Conservation (phyloP, 2,888 invertebrate genomes). For the Chydorus sphaericus region DNA sequence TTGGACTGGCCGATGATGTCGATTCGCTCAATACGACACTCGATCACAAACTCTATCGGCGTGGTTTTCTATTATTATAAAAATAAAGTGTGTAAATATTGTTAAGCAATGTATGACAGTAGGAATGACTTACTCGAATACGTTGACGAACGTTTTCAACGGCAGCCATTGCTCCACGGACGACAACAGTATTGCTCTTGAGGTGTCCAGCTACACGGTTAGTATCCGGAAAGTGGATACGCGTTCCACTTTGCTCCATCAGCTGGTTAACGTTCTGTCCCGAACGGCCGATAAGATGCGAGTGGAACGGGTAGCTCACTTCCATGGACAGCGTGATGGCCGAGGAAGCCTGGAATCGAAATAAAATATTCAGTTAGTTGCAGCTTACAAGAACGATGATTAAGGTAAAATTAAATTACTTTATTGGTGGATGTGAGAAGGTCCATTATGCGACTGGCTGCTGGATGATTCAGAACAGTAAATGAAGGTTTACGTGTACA, state of each 20-base stretch:
- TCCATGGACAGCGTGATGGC: background rate
- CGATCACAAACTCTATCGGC: background rate
- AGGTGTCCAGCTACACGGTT: background rate
- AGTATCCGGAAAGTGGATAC: background rate
- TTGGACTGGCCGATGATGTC: background rate
- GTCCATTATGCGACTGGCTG: too few species aligned
- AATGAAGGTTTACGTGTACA: too few species aligned
- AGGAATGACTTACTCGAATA: background rate
- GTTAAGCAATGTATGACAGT: too few species aligned
- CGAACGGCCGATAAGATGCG: background rate
- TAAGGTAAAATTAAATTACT: too few species aligned
- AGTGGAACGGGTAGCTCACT: conserved; percentile 1
- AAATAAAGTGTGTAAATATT: background rate
- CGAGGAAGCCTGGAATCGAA: background rate
- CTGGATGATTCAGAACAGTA: too few species aligned
- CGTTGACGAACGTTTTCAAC: conserved; percentile 2
- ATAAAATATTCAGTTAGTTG: too few species aligned
- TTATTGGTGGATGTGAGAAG: too few species aligned
- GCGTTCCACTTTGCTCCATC: background rate
- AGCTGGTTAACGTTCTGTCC: background rate
- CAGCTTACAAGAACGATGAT: too few species aligned
- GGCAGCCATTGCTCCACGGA: background rate
- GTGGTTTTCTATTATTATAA: background rate
- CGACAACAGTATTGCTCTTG: background rate
- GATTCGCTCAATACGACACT: background rate